Evolutionary conservation across 1,140 invertebrate genomes (phyloP), one percentile per base, ranked within the genome.

Genomic region (Trinorchestia longiramus): DNA sequence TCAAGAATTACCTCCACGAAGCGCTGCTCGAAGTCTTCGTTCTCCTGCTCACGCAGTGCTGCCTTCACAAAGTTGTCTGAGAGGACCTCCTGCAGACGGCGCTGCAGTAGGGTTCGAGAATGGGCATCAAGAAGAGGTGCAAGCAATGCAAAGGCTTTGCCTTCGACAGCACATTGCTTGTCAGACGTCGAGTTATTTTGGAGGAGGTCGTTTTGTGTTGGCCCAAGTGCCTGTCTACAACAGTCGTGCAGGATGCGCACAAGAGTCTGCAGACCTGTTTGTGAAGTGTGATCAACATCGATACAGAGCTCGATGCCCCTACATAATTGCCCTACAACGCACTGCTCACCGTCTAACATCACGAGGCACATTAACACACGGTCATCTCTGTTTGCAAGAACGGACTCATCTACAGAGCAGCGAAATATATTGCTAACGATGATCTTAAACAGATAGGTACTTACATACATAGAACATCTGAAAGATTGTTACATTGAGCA

Each of bases 11-110:
- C 92, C 92, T 94, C 92, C 4, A 94, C 92, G 40, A 94, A 45
- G 43, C 92, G 92, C 43, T 47, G 41, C 36, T 94, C 92, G 36
- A 94, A 94, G 43, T 94, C 44, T 45, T 47, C 92, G 45, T 94
- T 44, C 3, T 19, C 44, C 40, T 0, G 43, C 92, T 47, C 92
- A 44, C 0, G 92, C 36, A 23, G 3, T 28, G 44, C 43, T 47
- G 43, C 11, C 11, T 28, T 4, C 4, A 19, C 88, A 41, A 42
- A 3, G 62, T 15, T 3, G 62, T 11, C 28, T 77, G 62, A 11
- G 43, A 90, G 43, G 43, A 90, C 15, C 88, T 90, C 88, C 41
- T 90, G 88, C 88, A 90, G 43, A 43, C n/a, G 88, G 3, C 88
- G 88, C 88, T 90, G 88, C 43, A 90, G 88, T 41, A 42, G 88